phyloP scores from a whole-genome alignment of 1,140 invertebrate genomes.

The Leptopilina boulardi region DNA sequence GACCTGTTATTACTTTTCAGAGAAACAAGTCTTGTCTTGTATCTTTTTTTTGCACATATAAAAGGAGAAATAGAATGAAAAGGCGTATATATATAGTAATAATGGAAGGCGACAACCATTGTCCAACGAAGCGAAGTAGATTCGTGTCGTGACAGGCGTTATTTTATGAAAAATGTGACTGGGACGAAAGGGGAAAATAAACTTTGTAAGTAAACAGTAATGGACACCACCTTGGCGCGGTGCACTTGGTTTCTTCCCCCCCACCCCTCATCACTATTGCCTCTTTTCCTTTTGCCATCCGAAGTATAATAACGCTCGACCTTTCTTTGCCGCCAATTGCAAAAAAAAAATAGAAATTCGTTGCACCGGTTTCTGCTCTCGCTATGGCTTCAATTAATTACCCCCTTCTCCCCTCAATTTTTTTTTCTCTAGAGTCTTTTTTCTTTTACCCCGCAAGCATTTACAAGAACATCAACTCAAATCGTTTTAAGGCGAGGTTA shows the following conservation, averaged over 20 bases:
- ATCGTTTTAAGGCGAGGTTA: conserved; percentile 30
- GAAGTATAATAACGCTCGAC: not conserved
- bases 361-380: conserved; percentile 19
- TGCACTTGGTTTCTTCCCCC: not conserved
- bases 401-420: not conserved
- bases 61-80: not conserved
- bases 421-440: not conserved
- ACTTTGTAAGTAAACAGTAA: conserved; percentile 34
- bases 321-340: conserved; percentile 1
- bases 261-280: too few relatives aligned
- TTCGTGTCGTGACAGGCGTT: conserved; percentile 25
- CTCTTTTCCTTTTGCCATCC: too few relatives aligned
- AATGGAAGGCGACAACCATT: conserved; percentile 19
- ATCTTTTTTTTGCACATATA: not conserved
- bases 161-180: conserved; percentile 10
- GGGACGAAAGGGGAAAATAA: not conserved
- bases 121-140: conserved; percentile 8
- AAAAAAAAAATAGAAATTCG: conserved; percentile 26
- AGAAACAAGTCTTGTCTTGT: not conserved
- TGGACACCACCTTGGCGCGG: conserved; percentile 1
- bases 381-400: conserved; percentile 23
- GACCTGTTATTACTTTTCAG: not conserved
- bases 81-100: conserved; percentile 8
- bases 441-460: not conserved
- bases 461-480: conserved; percentile 15